Evolutionary conservation across 2,113 vertebrate genomes (phyloP).

Genomic region (Pteruthius melanotis): DNA sequence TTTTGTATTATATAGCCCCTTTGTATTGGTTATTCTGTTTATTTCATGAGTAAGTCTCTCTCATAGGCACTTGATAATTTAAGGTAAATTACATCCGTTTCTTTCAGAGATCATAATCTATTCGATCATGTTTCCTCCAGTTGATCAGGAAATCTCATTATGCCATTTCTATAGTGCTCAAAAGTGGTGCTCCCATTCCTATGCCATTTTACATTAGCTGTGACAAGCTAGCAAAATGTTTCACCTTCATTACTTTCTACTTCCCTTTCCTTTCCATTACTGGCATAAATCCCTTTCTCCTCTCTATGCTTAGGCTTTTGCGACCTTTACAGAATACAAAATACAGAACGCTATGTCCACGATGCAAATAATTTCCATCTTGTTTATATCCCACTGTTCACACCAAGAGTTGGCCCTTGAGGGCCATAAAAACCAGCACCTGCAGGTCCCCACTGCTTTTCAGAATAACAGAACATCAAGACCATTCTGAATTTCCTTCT

Average conservation of each 20-base stretch:
- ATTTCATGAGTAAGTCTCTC: neutral
- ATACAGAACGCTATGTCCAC: neutral
- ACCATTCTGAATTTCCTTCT: neutral
- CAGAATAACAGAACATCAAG: neutral
- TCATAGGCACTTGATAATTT: neutral
- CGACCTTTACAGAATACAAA: neutral
- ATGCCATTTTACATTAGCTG: neutral
- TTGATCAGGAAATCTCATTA: slow-evolving; percentile 11
- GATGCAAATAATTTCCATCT: neutral
- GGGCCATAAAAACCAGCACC: neutral
- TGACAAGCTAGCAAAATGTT: neutral
- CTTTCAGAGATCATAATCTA: neutral
- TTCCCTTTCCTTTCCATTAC: neutral
- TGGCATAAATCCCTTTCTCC: neutral
- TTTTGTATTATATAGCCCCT: neutral
- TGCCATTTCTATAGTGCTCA: neutral
- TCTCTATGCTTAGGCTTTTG: neutral
- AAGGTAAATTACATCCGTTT: neutral
- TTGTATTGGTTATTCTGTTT: neutral
- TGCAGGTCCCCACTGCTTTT: neutral
- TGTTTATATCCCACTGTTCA: neutral
- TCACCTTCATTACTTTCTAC: neutral
- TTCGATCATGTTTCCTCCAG: neutral
- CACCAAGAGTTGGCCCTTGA: neutral
- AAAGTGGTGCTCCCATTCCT: neutral